phyloP scores from a whole-genome alignment of 1,140 invertebrate species.

The Trachymyrmex septentrionalis region DNA sequence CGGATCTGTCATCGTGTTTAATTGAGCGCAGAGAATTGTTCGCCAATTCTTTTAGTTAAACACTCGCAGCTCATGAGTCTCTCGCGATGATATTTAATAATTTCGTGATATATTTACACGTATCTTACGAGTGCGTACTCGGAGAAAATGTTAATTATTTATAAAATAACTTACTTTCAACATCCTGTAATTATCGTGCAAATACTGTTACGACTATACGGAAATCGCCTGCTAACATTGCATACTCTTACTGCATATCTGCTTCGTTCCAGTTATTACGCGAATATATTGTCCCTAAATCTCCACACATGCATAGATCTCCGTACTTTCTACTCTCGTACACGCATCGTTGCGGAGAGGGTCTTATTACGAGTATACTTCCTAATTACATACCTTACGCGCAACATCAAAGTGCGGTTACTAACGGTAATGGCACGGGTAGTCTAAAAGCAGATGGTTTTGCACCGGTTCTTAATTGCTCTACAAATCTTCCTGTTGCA shows the following conservation, averaged over 20 bases:
- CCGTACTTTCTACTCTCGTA: conserved; percentile 56
- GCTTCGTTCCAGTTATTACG: conserved; percentile 35
- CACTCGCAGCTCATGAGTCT: conserved; percentile 25
- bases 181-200: conserved; percentile 1
- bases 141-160: background rate
- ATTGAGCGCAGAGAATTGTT: conserved; percentile 73
- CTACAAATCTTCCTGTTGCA: background rate
- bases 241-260: background rate
- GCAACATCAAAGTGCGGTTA: conserved; percentile 33
- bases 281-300: conserved; percentile 48
- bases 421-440: conserved; percentile 3
- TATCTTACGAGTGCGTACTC: background rate
- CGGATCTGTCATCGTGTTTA: conserved; percentile 66
- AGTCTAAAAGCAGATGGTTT: background rate
- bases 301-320: background rate
- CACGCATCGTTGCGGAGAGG: conserved; percentile 31
- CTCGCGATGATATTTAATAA: conserved; percentile 26
- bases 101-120: background rate
- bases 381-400: conserved; percentile 38
- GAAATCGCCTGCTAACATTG: background rate
- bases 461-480: conserved; percentile 19
- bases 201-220: background rate
- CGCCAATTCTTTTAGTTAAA: conserved; percentile 62
- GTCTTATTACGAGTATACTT: conserved; percentile 35
- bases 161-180: conserved; percentile 23